phyloP scores from a whole-genome alignment of 2,797 vertebrate genomes.

The Limnodromus scolopaceus region DNA sequence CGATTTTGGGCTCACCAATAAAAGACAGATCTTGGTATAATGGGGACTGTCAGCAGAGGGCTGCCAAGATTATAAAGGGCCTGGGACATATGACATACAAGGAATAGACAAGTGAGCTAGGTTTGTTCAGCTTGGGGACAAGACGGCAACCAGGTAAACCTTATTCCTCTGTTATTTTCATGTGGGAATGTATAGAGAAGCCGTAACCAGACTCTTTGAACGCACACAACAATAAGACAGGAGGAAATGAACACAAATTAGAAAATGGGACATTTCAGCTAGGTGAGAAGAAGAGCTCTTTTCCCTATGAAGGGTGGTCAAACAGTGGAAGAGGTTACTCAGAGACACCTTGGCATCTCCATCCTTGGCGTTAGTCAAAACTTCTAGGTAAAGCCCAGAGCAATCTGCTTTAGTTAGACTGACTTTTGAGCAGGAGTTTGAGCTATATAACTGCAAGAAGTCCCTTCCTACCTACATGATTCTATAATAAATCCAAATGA shows the following conservation, averaged over 20 bases:
- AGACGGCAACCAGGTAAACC: neutral
- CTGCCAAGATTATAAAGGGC: neutral
- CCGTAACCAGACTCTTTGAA: neutral
- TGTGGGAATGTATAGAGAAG: neutral
- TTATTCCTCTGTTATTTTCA: neutral
- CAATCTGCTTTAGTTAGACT: neutral
- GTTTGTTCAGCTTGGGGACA: neutral
- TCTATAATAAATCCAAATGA: neutral
- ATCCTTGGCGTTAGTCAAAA: neutral
- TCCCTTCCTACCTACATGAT: neutral
- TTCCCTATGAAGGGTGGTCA: neutral
- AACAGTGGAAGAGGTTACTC: neutral
- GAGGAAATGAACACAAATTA: neutral
- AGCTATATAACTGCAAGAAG: neutral
- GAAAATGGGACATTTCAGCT: neutral
- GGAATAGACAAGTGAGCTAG: neutral
- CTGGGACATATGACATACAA: neutral
- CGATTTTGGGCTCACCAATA: neutral
- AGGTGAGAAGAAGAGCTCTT: neutral
- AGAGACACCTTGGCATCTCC: neutral
- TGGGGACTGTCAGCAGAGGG: neutral
- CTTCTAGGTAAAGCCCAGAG: neutral
- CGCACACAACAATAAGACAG: neutral
- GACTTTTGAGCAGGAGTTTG: neutral
- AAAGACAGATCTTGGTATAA: neutral